Evolutionary conservation across 2,113 vertebrate genomes (phyloP).

Genomic region (Colinus virginianus): DNA sequence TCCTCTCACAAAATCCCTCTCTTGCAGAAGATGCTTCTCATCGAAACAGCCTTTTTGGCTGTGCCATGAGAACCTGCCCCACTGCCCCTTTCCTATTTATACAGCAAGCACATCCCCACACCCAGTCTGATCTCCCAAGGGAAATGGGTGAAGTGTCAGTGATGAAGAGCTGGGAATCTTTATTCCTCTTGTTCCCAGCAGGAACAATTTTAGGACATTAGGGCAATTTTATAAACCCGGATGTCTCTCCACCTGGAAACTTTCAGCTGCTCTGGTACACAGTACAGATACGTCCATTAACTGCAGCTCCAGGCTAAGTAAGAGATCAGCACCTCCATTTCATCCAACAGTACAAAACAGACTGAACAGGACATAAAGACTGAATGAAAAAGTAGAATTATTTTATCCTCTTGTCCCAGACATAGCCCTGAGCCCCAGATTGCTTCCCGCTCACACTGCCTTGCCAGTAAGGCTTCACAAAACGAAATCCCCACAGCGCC

Average conservation of each 20-base stretch:
- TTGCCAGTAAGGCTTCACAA: conserved; percentile 23
- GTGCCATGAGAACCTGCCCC: background rate
- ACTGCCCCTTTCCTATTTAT: background rate
- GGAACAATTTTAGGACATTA: background rate
- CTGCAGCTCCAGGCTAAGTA: conserved; percentile 1
- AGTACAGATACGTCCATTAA: background rate
- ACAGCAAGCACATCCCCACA: background rate
- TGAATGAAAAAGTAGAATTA: background rate
- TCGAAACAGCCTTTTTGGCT: background rate
- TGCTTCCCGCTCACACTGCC: conserved; percentile 7
- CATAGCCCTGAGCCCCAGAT: conserved; percentile 24
- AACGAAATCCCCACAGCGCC: conserved; percentile 11
- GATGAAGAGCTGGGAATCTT: background rate
- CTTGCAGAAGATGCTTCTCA: background rate
- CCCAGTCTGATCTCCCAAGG: background rate
- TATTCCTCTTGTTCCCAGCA: background rate
- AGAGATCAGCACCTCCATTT: conserved; percentile 49
- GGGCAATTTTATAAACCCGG: background rate
- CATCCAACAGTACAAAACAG: background rate
- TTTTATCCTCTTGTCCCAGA: conserved; percentile 25
- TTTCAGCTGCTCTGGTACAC: background rate
- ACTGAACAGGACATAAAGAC: background rate
- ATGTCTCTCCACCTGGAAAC: background rate
- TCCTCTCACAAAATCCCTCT: background rate
- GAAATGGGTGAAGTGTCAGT: background rate